Base-by-base conservation (phyloP, 2,797 vertebrate species). In the Adrianichthys oophorus region DNA sequence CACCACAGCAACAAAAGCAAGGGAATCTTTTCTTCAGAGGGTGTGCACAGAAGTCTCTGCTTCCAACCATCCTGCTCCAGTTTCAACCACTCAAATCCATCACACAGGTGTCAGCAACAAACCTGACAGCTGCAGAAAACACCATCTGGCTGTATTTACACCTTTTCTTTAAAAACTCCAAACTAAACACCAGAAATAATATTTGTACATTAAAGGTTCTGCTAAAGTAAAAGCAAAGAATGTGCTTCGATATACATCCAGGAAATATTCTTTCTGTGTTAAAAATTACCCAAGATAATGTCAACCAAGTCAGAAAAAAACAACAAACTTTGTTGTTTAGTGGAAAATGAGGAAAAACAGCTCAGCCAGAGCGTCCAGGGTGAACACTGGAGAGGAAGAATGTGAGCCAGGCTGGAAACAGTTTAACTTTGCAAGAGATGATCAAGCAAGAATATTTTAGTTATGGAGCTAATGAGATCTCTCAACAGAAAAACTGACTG, bases 201-300 rank as follows among this genome's bases (percentile, higher is more conserved):
- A 32, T 13, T 2, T 32, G 32, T 45, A 73, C 79, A 88, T 87
- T 78, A 87, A 90, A 83, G 72, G 47, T 72, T 70, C 56, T 13
- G 61, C 67, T 29, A 62, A 64, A 65, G 54, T 12, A 12, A 32
- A 32, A 10, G 12, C 3, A 32, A 32, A 12, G 8, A 32, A 32
- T 32, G 10, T 4, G 10, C 32, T 32, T 32, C 2, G 3, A 79
- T 68, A 48, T 55, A 73, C 19, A 19, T 19, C 62, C 54, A 61
- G 55, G 65, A 57, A 72, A 74, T 44, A 32, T 65, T 69, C 68
- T 63, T 64, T 52, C 17, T 41, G 43, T 73, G 74, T 76, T 70
- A 78, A 81, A 55, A 55, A 57, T 59, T 62, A 41, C 58, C 72
- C 75, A 79, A 74, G 69, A 60, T 68, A 59, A 54, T 73, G 74